Evolutionary conservation across 2,113 vertebrate genomes (phyloP), one percentile per base, ranked within the genome.

Genomic region (Panthera uncia): DNA sequence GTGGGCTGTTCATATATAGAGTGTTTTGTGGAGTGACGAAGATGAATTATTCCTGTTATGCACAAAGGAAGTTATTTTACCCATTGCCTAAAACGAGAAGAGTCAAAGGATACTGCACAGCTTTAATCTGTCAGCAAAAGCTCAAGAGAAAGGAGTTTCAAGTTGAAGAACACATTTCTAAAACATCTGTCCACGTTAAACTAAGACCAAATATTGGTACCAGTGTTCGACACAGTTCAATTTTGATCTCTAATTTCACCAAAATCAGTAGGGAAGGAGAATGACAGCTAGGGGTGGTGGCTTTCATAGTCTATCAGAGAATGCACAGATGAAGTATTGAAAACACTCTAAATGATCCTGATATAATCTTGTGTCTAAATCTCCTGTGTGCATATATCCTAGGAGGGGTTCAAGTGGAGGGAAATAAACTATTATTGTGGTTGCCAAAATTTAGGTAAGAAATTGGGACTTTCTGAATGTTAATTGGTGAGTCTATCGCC

Each of bases 61-160:
- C 29, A 91, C 36, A 71, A 68, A 85, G 81, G 69, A 87, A 95
- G 36, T 84, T 95, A 90, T 94, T 96, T 94, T 76, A 90, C 80
- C 74, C 91, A 65, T 90, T 97, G 73, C 38, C 41, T 80, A 90
- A 91, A 68, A 55, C 18, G 36, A 88, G 97, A 94, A 97, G 45
- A 95, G 33, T 90, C 29, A 90, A 61, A 97, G 71, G 81, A 61
- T 57, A 78, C 82, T 38, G 11, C 27, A 89, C 79, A 55, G 52
- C 85, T 96, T 95, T 94, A 91, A 86, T 61, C 31, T 91, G 81
- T 92, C 91, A 95, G 61, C 33, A 91, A 80, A 57, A 63, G 18
- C 23, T 96, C 55, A n/a, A 65, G 36, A 92, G 65, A 78, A 96
- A 76, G 13, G 29, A 48, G 5, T 81, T 93, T 94, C 45, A 55